Base-by-base conservation (phyloP, 2,113 vertebrate species). In the Cebus imitator region DNA sequence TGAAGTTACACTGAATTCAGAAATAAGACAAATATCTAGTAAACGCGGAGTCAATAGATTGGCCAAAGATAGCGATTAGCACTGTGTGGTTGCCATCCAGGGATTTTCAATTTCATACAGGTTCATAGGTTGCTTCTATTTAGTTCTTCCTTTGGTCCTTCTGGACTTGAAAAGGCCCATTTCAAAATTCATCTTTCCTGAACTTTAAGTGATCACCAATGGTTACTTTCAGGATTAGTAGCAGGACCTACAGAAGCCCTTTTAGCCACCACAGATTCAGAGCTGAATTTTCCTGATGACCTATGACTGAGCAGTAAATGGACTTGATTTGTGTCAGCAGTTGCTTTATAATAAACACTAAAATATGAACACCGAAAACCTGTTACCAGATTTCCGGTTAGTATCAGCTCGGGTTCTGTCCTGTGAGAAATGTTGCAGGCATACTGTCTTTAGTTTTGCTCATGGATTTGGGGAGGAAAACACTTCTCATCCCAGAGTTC, bases 21-120 rank as follows among this genome's bases (percentile, higher is more conserved):
- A 84, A 86, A 90, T 25, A 91, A 50, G 7, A 45, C 10, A 43
- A 18, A 8, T 21, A 8, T 5, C 16, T 93, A 2, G 2, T 30
- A 80, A 70, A 27, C 32, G 10, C 2, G 1, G 23, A 55, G 12
- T 4, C n/a, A 35, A 23, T 1, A 4, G 35, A 0, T 23, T 0
- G 3, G 1, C 30, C 7, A 16, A 66, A 21, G 20, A 64, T 16
- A 14, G 4, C 5, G 6, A 17, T 30, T 12, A 66, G 40, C 13
- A 6, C 30, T 40, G 6, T 4, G 0, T 16, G 3, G 37, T 20
- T 73, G 20, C 8, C n/a, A 21, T 20, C 3, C 27, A 1, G 25
- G 23, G 16, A 75, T 48, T 45, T 72, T 86, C 23, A 35, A 11
- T 57, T 30, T 50, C 48, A 37, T 9, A n/a, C 7, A 90, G 16